These are phyloP conservation scores for Bergia puertoricense DNA, from an alignment of 92 coral and sea anemone genomes.

Conservation along the genomic window DNA sequence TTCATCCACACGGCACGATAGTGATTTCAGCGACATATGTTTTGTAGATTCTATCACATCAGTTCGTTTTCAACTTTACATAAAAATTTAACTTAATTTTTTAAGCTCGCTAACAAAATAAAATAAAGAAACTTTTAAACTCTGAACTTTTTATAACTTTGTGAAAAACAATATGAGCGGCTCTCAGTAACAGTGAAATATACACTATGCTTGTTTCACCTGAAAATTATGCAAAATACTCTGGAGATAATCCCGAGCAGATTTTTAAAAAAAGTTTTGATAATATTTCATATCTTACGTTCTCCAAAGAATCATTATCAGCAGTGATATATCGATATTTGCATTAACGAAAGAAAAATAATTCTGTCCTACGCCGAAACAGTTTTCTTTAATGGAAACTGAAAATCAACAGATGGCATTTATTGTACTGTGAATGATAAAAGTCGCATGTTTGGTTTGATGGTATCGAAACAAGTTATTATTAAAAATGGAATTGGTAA, in stretches of 20 bases:
- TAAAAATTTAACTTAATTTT: too few species aligned
- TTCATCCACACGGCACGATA: not conserved
- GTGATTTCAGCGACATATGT: not conserved
- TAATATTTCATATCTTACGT: too few species aligned
- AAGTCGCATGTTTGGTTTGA: conserved; percentile 3
- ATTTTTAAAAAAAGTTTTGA: too few species aligned
- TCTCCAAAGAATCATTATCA: not conserved
- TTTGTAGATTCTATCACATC: not conserved
- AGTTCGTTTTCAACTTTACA: not conserved
- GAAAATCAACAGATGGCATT: conserved; percentile 7
- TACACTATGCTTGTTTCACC: not conserved
- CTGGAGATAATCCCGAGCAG: not conserved
- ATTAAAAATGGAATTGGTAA: not conserved
- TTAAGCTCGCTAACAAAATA: too few species aligned
- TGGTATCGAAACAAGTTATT: not conserved
- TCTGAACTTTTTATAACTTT: too few species aligned
- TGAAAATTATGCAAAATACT: not conserved
- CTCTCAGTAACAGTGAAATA: too few species aligned
- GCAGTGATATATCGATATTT: not conserved
- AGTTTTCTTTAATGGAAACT: not conserved
- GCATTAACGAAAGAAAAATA: not conserved
- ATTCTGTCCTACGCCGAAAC: not conserved
- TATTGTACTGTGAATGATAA: conserved; percentile 6
- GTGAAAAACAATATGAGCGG: too few species aligned
- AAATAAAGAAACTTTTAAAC: too few species aligned